Evolutionary conservation across 2,797 vertebrate species (phyloP).

Genomic region (Crossoptilon crossoptilon): DNA sequence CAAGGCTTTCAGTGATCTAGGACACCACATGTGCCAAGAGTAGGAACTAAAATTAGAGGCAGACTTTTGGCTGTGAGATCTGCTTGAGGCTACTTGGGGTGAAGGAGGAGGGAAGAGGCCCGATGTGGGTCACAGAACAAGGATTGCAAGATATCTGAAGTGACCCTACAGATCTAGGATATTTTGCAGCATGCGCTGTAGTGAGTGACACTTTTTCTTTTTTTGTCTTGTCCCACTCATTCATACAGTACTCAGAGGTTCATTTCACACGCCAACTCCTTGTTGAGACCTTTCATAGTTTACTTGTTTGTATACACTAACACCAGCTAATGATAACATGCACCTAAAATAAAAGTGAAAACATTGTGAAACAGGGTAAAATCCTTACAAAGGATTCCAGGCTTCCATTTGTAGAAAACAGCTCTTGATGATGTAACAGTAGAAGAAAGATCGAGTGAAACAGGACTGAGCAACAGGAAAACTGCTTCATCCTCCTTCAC

Average conservation of each 20-base stretch:
- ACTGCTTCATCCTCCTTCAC: neutral
- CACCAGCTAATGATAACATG: neutral
- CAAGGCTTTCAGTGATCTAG: constrained; percentile 71
- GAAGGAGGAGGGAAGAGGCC: constrained; percentile 40
- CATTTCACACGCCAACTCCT: neutral
- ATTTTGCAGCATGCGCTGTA: neutral
- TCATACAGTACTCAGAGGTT: neutral
- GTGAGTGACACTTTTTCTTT: neutral
- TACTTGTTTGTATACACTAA: neutral
- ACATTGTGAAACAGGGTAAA: neutral
- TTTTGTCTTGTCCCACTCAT: neutral
- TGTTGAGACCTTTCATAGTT: neutral
- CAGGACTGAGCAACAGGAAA: neutral
- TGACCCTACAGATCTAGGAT: neutral
- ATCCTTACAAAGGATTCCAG: neutral
- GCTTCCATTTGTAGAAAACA: constrained; percentile 12
- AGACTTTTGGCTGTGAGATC: constrained; percentile 72
- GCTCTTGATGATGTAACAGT: neutral
- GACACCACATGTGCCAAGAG: constrained; percentile 71
- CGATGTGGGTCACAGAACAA: constrained; percentile 4
- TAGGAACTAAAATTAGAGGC: constrained; percentile 77
- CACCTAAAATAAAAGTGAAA: neutral
- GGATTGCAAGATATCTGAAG: neutral
- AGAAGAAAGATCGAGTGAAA: neutral
- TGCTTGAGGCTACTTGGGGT: constrained; percentile 62